Percentiles rank a stretch among this genome's conserved stretches.
Conservation (phyloP, 2,113 vertebrate species). For the Lophochroa leadbeateri region DNA sequence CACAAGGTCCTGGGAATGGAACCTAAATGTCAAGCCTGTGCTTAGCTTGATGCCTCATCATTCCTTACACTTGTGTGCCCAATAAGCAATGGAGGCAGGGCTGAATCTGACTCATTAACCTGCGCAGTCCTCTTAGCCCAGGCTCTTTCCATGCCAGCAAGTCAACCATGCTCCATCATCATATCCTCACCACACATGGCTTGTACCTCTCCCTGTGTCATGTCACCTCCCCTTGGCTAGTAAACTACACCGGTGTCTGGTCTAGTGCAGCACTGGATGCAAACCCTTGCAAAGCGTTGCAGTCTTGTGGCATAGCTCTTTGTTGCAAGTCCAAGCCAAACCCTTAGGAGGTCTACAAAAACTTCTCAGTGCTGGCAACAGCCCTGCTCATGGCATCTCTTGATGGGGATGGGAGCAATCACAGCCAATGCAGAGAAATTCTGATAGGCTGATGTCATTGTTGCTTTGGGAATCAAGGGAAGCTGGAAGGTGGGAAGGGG, state of each 20-base stretch:
- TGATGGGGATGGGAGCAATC: neutral
- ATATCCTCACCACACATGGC: neutral
- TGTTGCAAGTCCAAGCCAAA: neutral
- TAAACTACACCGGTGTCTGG: neutral
- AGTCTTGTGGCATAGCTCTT: neutral
- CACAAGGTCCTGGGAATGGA: neutral
- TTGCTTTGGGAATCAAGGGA: neutral
- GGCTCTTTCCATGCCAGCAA: neutral
- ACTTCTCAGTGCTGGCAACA: neutral
- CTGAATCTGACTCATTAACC: neutral
- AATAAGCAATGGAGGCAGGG: neutral
- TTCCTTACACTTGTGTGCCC: neutral
- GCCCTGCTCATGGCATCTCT: neutral
- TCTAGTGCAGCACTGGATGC: neutral
- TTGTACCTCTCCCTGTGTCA: fast-evolving
- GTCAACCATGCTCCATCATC: neutral
- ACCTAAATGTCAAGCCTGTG: neutral
- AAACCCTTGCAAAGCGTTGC: fast-evolving
- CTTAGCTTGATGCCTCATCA: neutral
- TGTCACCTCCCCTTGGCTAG: neutral
- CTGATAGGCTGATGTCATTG: neutral
- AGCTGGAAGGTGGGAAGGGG: neutral
- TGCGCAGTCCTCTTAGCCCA: fast-evolving
- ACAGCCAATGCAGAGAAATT: fast-evolving
- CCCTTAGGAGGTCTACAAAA: neutral